A percentile compares a stretch with the other conserved stretches of the same genome.
Evolutionary conservation across 2,888 invertebrate species (phyloP).

Genomic region (Ctena decussata): DNA sequence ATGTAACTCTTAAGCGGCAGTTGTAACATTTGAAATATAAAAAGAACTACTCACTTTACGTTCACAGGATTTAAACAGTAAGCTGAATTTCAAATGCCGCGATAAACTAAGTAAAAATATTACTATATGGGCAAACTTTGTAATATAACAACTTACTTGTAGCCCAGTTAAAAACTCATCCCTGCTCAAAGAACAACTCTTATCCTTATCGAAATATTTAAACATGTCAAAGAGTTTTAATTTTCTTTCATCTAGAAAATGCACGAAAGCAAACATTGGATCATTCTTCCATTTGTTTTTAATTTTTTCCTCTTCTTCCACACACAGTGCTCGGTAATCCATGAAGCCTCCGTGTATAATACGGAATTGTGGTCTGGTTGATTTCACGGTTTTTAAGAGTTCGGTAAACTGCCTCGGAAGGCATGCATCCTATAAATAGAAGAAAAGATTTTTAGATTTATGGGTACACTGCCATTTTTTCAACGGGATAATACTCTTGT

Average conservation of each 20-base stretch:
- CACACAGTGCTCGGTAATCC: conserved; percentile 55
- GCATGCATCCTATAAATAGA: conserved; percentile 73
- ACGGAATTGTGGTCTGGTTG: conserved; percentile 65
- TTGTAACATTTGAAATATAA: too few relatives aligned
- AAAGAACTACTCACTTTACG: too few relatives aligned
- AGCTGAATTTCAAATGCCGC: too few relatives aligned
- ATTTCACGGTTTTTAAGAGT: conserved; percentile 57
- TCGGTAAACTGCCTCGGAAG: conserved; percentile 68
- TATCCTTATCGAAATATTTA: conserved; percentile 76
- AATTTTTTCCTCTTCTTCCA: conserved; percentile 45
- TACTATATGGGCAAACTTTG: not conserved
- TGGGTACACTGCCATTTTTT: too few relatives aligned
- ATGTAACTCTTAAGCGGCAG: too few relatives aligned
- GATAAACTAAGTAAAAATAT: too few relatives aligned
- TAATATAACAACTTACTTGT: conserved; percentile 43
- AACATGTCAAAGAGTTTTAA: conserved; percentile 76
- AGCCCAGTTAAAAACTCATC: conserved; percentile 74
- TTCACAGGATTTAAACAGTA: too few relatives aligned
- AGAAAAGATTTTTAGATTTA: too few relatives aligned
- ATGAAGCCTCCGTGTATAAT: conserved; percentile 71
- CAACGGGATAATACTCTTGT: too few relatives aligned
- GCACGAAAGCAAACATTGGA: conserved; percentile 76
- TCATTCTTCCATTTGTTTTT: conserved; percentile 67
- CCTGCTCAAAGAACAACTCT: conserved; percentile 67
- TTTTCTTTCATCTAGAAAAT: conserved; percentile 69